Evolutionary conservation across 2,888 invertebrate species (phyloP).

Genomic region (Chouioia cunea): DNA sequence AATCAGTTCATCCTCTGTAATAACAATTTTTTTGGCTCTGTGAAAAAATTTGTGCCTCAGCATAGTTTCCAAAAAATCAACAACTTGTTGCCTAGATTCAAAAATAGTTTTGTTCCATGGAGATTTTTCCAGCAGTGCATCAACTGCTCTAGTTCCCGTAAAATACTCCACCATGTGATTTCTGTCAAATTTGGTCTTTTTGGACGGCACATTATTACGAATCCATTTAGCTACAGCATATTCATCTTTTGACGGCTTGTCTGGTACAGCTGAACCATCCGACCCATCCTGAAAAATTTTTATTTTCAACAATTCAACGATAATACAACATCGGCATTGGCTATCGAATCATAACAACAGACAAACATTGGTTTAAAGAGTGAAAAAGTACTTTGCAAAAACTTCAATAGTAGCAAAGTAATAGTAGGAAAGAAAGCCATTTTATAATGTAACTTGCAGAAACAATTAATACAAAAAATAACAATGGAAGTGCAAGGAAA

Average conservation of each 20-base stretch:
- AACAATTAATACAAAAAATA: constrained; percentile 32
- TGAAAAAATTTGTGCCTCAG: constrained; percentile 95
- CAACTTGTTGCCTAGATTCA: constrained; percentile 83
- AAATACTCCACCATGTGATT: constrained; percentile 98
- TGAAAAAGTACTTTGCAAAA: no score
- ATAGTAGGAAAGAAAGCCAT: no score
- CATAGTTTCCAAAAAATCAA: constrained; percentile 86
- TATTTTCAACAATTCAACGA: neutral
- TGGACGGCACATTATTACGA: constrained; percentile 91
- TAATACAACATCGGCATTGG: no score
- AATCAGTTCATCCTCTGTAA: constrained; percentile 68
- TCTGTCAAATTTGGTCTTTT: constrained; percentile 91
- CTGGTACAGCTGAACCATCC: constrained; percentile 71
- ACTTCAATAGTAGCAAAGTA: no score
- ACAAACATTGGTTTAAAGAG: no score
- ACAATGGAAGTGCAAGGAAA: neutral
- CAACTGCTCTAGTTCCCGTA: constrained; percentile 93
- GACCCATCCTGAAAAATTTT: constrained; percentile 66
- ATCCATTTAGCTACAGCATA: constrained; percentile 95
- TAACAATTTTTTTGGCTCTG: constrained; percentile 85
- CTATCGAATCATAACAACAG: no score
- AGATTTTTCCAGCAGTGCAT: constrained; percentile 86
- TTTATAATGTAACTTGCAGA: constrained; percentile 19
- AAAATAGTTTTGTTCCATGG: constrained; percentile 89
- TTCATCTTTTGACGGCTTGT: constrained; percentile 90